A percentile compares a stretch with the other conserved stretches of the same genome.
Evolutionary conservation across 2,797 vertebrate species (phyloP).

Genomic region (Hipposideros larvatus): DNA sequence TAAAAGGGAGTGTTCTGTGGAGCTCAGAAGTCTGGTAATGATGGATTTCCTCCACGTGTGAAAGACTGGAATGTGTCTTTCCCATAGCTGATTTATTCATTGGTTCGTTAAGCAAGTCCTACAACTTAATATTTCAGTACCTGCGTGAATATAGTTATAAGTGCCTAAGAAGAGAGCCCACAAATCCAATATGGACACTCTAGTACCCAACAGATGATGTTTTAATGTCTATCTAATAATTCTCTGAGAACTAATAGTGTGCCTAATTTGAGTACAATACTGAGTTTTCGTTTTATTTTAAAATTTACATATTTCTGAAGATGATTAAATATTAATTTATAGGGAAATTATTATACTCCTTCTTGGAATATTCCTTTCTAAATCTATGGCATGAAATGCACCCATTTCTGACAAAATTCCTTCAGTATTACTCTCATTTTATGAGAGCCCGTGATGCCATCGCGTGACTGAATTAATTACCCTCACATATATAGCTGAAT

Average conservation of each 20-base stretch:
- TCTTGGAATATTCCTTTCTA: not conserved
- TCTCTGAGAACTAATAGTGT: not conserved
- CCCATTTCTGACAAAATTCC: not conserved
- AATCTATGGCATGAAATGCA: not conserved
- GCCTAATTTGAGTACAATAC: not conserved
- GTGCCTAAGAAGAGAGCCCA: not conserved
- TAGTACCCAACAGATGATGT: not conserved
- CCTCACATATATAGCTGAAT: not conserved
- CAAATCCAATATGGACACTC: not conserved
- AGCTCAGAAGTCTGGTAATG: conserved; percentile 3
- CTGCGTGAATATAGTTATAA: not conserved
- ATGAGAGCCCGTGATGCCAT: not conserved
- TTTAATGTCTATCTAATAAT: not conserved
- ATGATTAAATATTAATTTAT: not conserved
- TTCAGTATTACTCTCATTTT: not conserved
- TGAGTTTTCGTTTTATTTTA: conserved; percentile 3
- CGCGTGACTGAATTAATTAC: not conserved
- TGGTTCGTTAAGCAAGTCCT: conserved; percentile 33
- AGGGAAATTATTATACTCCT: not conserved
- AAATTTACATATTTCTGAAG: conserved; percentile 27
- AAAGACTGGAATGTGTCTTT: not conserved
- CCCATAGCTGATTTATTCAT: not conserved
- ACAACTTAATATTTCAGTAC: not conserved
- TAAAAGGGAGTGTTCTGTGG: not conserved
- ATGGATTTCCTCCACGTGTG: conserved; percentile 15